Conservation (phyloP, 1,140 invertebrate genomes). For the Paramacrobiotus metropolitanus region DNA sequence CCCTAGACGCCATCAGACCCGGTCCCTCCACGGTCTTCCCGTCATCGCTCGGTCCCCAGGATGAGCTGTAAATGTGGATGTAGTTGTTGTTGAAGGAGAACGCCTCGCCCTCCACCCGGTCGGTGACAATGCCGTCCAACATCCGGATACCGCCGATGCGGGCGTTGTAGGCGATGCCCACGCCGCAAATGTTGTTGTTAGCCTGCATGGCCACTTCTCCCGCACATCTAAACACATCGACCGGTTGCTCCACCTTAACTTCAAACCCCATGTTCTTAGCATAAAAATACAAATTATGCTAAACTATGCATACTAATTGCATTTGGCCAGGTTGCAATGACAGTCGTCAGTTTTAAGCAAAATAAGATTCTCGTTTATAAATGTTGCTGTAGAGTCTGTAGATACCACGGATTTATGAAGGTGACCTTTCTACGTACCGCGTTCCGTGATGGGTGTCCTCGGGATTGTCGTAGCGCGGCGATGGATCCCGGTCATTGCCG, state of each 20-base stretch:
- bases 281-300: no score
- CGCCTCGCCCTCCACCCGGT: constrained; percentile 84
- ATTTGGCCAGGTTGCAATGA: no score
- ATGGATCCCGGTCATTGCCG: constrained; percentile 72
- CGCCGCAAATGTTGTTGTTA: constrained; percentile 72
- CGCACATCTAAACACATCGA: constrained; percentile 39
- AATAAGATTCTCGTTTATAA: no score
- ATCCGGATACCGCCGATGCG: constrained; percentile 86
- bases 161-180: constrained; percentile 75
- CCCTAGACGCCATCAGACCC: constrained; percentile 45
- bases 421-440: no score
- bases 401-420: no score
- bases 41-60: constrained; percentile 81
- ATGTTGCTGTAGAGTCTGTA: no score
- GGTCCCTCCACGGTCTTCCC: constrained; percentile 67
- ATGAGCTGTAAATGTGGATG: constrained; percentile 92
- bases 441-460: constrained; percentile 14
- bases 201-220: constrained; percentile 76
- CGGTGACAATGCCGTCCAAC: constrained; percentile 93
- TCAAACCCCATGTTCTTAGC: no score
- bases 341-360: no score
- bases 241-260: no score
- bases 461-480: constrained; percentile 40
- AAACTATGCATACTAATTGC: no score
- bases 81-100: constrained; percentile 78